Conservation (phyloP, 2,797 vertebrate species). For the Fringilla coelebs region DNA sequence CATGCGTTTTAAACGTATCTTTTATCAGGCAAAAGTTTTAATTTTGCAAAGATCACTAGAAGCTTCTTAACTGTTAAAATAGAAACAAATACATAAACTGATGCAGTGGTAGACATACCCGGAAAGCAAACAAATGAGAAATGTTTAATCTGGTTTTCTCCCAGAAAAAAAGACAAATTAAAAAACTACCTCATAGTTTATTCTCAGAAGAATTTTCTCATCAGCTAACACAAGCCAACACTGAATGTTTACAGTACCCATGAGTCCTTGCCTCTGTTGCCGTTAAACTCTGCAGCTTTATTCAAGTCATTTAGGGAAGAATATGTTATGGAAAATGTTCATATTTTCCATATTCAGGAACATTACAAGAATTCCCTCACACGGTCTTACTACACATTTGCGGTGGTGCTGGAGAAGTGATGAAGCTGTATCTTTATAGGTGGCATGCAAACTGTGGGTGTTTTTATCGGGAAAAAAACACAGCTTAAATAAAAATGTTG, state of each 20-base stretch:
- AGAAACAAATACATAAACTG: neutral
- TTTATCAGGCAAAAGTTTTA: neutral
- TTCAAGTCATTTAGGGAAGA: neutral
- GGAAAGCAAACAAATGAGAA: conserved; percentile 11
- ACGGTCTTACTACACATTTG: neutral
- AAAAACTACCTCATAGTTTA: neutral
- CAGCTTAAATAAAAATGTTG: neutral
- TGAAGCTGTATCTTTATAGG: neutral
- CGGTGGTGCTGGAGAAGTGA: neutral
- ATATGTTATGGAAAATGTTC: neutral
- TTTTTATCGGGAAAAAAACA: neutral
- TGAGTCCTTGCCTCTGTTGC: neutral
- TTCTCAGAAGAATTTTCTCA: neutral
- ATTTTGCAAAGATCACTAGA: neutral
- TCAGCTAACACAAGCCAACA: neutral
- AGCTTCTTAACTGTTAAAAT: neutral
- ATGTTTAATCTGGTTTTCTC: neutral
- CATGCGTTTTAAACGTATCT: neutral
- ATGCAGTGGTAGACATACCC: neutral
- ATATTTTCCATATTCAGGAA: neutral
- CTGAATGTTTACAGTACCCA: neutral
- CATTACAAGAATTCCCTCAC: neutral
- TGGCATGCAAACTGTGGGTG: neutral
- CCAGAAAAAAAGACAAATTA: neutral
- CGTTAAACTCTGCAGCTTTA: neutral